Evolutionary conservation across 2,888 invertebrate genomes (phyloP).

Genomic region (Pterostichus madidus): DNA sequence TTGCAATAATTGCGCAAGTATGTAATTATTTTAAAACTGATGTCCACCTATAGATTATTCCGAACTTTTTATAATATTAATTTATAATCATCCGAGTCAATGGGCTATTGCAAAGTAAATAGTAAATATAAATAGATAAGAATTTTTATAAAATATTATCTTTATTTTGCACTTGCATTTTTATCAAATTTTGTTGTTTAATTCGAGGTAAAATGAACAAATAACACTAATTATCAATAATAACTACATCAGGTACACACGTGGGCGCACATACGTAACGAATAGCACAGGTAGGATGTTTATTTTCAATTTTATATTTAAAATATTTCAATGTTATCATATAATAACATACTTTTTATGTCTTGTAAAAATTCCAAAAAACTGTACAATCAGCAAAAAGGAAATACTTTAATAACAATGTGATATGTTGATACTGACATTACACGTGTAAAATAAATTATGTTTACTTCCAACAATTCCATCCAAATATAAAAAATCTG

Average conservation of each 20-base stretch:
- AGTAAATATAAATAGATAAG: slow-evolving; percentile 34
- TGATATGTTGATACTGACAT: neutral
- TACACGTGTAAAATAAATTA: neutral
- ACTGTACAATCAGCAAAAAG: no score
- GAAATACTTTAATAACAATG: no score
- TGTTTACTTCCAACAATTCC: no score
- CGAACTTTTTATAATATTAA: no score
- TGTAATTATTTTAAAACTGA: no score
- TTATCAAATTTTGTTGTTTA: slow-evolving; percentile 36
- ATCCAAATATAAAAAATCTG: no score
- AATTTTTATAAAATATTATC: slow-evolving; percentile 27
- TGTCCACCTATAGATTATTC: no score
- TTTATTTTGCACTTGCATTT: slow-evolving; percentile 38
- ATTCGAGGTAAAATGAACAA: slow-evolving; percentile 9
- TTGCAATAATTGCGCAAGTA: no score
- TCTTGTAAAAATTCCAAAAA: no score
- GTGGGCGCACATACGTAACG: neutral
- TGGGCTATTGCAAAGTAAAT: neutral
- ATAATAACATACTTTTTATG: no score
- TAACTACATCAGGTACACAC: slow-evolving; percentile 3
- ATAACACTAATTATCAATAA: slow-evolving; percentile 28
- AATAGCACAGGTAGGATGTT: neutral
- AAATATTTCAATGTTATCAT: neutral
- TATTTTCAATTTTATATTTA: neutral
- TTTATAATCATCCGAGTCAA: no score